A percentile compares a stretch with the other conserved stretches of the same genome.
Evolutionary conservation across 2,113 vertebrate genomes (phyloP).

Genomic region (Serilophus lunatus): DNA sequence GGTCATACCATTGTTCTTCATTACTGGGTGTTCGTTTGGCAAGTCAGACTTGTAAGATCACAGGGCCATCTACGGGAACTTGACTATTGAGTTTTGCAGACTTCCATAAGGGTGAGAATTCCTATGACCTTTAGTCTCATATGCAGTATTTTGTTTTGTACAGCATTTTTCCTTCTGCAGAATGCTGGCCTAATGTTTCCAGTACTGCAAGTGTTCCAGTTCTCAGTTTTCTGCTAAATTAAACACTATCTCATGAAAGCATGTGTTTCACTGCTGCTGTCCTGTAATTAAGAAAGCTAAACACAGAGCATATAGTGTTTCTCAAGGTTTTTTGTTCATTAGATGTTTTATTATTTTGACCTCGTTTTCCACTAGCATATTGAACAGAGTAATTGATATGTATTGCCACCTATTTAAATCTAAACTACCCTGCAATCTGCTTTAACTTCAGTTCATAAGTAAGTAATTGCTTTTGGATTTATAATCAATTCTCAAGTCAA

Average conservation of each 20-base stretch:
- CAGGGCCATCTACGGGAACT: not conserved
- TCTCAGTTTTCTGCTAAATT: not conserved
- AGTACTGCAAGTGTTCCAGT: not conserved
- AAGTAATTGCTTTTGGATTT: slow-evolving; percentile 11
- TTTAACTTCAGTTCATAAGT: not conserved
- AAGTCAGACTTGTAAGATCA: not conserved
- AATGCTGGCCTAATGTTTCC: not conserved
- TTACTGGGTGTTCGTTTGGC: not conserved
- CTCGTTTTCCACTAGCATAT: not conserved
- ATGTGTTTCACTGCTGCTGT: not conserved
- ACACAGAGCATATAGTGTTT: not conserved
- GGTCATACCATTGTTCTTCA: not conserved
- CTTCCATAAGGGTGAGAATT: not conserved
- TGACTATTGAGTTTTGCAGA: not conserved
- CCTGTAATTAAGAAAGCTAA: slow-evolving; percentile 12
- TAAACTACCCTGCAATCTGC: not conserved
- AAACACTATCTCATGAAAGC: not conserved
- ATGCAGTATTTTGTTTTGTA: not conserved
- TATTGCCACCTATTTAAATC: slow-evolving; percentile 39
- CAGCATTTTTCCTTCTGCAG: not conserved
- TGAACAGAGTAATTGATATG: not conserved
- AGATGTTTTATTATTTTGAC: slow-evolving; percentile 7
- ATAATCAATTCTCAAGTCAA: slow-evolving; percentile 18
- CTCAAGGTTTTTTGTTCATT: not conserved
- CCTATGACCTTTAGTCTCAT: not conserved